phyloP scores from a whole-genome alignment of 2,113 vertebrate species.

The Passer montanus region DNA sequence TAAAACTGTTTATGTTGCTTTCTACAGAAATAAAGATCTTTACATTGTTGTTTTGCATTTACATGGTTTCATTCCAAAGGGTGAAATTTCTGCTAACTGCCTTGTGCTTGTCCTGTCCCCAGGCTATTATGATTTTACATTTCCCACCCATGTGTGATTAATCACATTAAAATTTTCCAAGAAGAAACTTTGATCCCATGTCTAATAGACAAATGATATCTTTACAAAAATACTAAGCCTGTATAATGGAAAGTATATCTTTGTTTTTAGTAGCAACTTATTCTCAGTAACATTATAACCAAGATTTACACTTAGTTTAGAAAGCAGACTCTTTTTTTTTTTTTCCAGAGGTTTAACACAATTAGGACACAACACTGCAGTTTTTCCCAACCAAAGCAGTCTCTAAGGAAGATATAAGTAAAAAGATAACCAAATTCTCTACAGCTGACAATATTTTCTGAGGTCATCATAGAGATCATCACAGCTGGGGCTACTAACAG shows the following conservation, averaged over 20 bases:
- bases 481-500: background rate
- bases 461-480: background rate
- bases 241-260: background rate
- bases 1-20: background rate
- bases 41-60: background rate
- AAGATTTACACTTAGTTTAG: background rate
- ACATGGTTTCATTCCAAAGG: background rate
- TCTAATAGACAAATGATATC: slow-evolving; percentile 11
- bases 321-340: background rate
- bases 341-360: background rate
- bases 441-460: background rate
- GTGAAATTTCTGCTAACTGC: background rate
- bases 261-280: background rate
- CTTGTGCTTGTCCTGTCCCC: background rate
- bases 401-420: background rate
- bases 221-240: background rate
- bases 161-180: slow-evolving; percentile 45
- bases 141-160: slow-evolving; percentile 1
- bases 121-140: background rate
- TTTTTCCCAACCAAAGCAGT: background rate
- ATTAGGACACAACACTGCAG: background rate
- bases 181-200: background rate
- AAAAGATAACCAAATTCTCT: background rate
- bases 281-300: background rate
- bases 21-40: background rate